These are phyloP conservation scores for Lipophrys pholis DNA, from an alignment of 2,113 vertebrate species.

Conservation along the genomic window DNA sequence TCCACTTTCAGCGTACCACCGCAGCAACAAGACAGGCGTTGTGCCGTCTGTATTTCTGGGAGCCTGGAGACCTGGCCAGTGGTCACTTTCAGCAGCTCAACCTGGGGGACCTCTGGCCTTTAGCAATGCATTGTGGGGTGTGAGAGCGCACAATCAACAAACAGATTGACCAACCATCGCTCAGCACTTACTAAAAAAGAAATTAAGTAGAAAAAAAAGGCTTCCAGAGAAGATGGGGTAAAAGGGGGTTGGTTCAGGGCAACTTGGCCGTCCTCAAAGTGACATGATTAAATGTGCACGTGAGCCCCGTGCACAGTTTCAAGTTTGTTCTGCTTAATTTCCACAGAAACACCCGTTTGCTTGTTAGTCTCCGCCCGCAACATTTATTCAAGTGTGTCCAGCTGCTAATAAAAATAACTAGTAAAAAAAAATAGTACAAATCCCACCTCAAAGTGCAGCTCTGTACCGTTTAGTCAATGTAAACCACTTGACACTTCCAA, in stretches of 20 bases:
- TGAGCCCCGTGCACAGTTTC: constrained; percentile 46
- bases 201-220: no score
- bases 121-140: constrained; percentile 55
- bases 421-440: constrained; percentile 46
- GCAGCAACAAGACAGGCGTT: constrained; percentile 67
- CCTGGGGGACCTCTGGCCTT: constrained; percentile 68
- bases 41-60: constrained; percentile 67
- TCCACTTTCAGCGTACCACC: constrained; percentile 58
- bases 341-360: constrained; percentile 49
- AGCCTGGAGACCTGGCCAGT: constrained; percentile 47
- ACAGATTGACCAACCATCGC: constrained; percentile 66
- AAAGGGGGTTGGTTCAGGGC: constrained; percentile 64
- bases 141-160: constrained; percentile 59
- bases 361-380: constrained; percentile 43
- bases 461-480: not conserved
- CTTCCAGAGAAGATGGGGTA: constrained; percentile 39
- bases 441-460: constrained; percentile 7
- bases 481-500: constrained; percentile 7
- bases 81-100: constrained; percentile 70
- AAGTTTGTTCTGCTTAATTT: constrained; percentile 53
- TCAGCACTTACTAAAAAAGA: constrained; percentile 61
- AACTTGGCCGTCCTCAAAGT: constrained; percentile 42
- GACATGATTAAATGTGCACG: constrained; percentile 53
- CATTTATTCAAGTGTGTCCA: constrained; percentile 58
- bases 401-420: constrained; percentile 53